Evolutionary conservation across 1,140 invertebrate genomes (phyloP), one percentile per base, ranked within the genome.

Genomic region (Monochamus saltuarius): DNA sequence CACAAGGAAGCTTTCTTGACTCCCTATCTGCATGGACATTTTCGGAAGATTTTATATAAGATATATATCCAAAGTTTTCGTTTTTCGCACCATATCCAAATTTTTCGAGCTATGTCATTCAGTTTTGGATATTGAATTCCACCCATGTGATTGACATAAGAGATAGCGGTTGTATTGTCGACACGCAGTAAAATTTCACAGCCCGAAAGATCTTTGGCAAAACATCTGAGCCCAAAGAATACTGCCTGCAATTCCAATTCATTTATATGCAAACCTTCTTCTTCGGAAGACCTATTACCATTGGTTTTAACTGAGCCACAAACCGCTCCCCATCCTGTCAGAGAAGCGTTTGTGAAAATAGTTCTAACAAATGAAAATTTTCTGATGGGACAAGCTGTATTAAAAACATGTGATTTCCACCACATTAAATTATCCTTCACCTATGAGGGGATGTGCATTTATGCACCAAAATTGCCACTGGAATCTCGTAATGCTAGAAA

Each of bases 281-380:
- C 46, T 4, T n/a, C 1, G 11, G 13, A 51, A 61, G 62, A 54
- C 76, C 75, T 77, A 38, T 17, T 43, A 0, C 73, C 77, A 47
- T 66, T 49, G 0, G 58, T 57, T 47, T 11, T 60, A 4, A 7
- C 55, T 51, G n/a, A n/a, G 7, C 69, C 63, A 52, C 68, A 76
- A 37, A 65, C 22, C 0, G 69, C 60, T 1, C 73, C 77, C 75
- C 73, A 75, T 10, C 73, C 76, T 16, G 72, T 67, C 3, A 9
- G 34, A 0, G 73, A 76, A 0, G 75, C 75, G 53, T 78, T 73
- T 2, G 72, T 66, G 62, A 62, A 77, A n/a, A 77, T 79, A 66
- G 74, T 73, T 13, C 66, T 29, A 43, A 59, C 19, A 62, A 62
- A 73, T 13, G 46, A 42, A 16, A 42, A 46, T 22, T 17, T 57